Conservation (phyloP, 1,140 invertebrate genomes). For the Popillia japonica region DNA sequence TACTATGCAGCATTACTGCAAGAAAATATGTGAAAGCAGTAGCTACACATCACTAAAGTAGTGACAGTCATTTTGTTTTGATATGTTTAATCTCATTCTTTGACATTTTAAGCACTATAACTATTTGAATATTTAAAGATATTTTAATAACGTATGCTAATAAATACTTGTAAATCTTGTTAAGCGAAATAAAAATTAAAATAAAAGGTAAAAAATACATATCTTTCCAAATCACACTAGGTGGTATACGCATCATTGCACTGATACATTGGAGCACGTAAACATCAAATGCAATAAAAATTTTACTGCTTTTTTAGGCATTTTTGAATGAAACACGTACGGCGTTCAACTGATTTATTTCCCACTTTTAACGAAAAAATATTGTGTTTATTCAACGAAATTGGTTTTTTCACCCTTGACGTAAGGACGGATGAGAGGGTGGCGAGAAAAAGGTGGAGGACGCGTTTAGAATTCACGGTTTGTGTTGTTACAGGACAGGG, state of each 20-base stretch:
- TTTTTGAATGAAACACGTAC: slow-evolving; percentile 30
- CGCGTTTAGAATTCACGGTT: slow-evolving; percentile 14
- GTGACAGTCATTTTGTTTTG: too few relatives aligned
- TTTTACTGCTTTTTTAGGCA: slow-evolving; percentile 26
- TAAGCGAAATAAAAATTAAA: not conserved
- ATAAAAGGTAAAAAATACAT: not conserved
- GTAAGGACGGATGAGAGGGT: not conserved
- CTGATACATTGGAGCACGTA: not conserved
- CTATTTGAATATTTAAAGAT: too few relatives aligned
- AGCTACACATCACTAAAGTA: too few relatives aligned
- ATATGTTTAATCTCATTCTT: too few relatives aligned
- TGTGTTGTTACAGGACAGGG: slow-evolving; percentile 19
- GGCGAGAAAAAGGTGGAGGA: not conserved
- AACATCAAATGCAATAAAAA: slow-evolving; percentile 11
- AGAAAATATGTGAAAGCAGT: too few relatives aligned
- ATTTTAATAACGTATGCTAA: too few relatives aligned
- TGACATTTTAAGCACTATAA: too few relatives aligned
- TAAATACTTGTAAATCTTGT: too few relatives aligned
- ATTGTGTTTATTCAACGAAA: slow-evolving; percentile 35
- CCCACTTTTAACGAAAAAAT: slow-evolving; percentile 22
- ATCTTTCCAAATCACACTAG: not conserved
- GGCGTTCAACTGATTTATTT: slow-evolving; percentile 27
- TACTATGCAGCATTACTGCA: too few relatives aligned
- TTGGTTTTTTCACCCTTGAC: slow-evolving; percentile 27
- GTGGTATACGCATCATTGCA: not conserved